Conservation (phyloP, 2,113 vertebrate species). For the Tetrax tetrax region DNA sequence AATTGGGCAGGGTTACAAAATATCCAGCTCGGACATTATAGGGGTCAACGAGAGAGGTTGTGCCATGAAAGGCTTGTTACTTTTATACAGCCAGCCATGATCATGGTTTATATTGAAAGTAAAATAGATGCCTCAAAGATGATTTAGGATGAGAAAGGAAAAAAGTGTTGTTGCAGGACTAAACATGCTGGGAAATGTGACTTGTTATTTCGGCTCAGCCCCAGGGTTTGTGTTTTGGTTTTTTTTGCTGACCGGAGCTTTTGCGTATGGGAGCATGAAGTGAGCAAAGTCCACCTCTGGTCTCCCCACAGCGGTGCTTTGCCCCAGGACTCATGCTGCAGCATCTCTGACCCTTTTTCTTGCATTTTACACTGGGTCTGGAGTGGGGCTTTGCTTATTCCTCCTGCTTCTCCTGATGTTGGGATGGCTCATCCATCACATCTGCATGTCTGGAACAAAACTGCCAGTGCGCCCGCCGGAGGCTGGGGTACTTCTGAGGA, state of each 20-base stretch:
- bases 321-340: background rate
- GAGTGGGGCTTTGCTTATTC: background rate
- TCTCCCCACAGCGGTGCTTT: background rate
- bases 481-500: background rate
- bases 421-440: background rate
- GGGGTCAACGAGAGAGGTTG: background rate
- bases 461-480: accelerated
- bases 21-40: background rate
- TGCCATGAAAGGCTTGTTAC: background rate
- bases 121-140: background rate
- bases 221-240: too few relatives aligned
- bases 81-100: background rate
- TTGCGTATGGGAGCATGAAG: background rate
- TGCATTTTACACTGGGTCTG: accelerated
- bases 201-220: accelerated
- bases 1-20: conserved; percentile 18
- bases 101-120: background rate
- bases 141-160: background rate
- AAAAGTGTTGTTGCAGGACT: background rate
- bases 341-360: background rate
- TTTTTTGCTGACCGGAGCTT: background rate
- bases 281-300: accelerated
- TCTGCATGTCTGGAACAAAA: background rate
- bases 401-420: accelerated
- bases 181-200: background rate